Evolutionary conservation across 2,888 invertebrate species (phyloP), one percentile per base, ranked within the genome.

Genomic region (Trisateles emortualis): DNA sequence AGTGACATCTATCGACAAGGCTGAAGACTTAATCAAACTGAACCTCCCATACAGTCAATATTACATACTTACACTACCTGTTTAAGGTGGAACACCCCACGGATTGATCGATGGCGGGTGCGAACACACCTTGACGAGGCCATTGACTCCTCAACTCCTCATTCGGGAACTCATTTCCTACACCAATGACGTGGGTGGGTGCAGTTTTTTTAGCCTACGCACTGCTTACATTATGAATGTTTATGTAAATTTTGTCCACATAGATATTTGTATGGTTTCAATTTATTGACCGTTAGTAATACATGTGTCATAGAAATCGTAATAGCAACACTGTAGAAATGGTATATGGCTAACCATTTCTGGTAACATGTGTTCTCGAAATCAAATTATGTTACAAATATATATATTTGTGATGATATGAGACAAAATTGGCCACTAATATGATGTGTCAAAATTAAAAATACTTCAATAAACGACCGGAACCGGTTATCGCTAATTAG

Each of bases 81-180:
- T 8, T 29, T 26, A 50, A 42, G 26, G 19, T 38, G 44, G 49
- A 52, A 52, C 56, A 61, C 73, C 71, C 66, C 33, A 43, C 30
- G 48, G 47, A 43, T 64, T 71, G 71, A 72, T 76, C 57, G 68
- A 72, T 72, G 61, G 50, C 22, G 52, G 53, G 55, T 65, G 68
- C 59, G 73, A 64, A 74, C 67, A 68, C 73, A 72, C 76, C 72
- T 70, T 68, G 35, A 41, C 41, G 59, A 65, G 78, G 76, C 64
- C 76, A 57, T 74, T 78, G 79, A 79, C 78, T 64, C 59, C 50
- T 60, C 46, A 46, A 79, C 78, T 64, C 59, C 50, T 60, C 46
- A 46, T 68, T 70, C 71, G 59, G 51, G 64, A 52, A 66, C 63
- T 67, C 44, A 64, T 64, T 70, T 59, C 57, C 65, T 61, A 63